Base-by-base conservation (phyloP, 2,797 vertebrate species). In the Xiphorhynchus erythropygius region DNA sequence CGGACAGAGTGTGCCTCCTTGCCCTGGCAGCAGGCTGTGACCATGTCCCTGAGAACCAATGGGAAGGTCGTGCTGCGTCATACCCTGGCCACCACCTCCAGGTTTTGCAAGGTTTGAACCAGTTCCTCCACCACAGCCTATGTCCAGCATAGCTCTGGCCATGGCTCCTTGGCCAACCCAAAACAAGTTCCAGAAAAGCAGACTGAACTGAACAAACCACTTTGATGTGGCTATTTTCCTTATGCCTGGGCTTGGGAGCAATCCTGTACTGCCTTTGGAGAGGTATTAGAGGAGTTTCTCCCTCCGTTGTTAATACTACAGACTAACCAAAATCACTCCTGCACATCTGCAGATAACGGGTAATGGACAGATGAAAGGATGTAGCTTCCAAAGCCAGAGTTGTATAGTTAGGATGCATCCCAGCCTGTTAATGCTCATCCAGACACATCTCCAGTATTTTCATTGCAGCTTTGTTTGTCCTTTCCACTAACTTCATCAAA, bases 111-210 rank as follows among this genome's bases (percentile, higher is more conserved):
- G 13, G 47, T 83, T 83, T 74, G 84, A 92, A 85, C 52, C 35
- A 53, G 71, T 44, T 89, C 10, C 18, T 12, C 25, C 1, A 1
- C 19, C 39, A 59, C 30, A 62, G 47, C 49, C 79, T n/a, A 49
- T 0, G 0, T 7, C 53, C 37, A 24, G 63, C 5, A 7, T 14
- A 3, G 21, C 35, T 55, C 10, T 1, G 12, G 39, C 67, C 68
- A 19, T 0, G 4, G 33, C 67, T 73, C 37, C 50, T 82, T 49
- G 47, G 50, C 33, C 63, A 81, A 35, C 41, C 32, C 52, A 21
- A 55, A 60, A 56, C 23, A 39, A 47, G 17, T 52, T 91, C 35
- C 60, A 64, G 44, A 64, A 86, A 59, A 81, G 13, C 49, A 82
- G 57, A 18, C 39, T 9, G 67, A 75, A 62, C 56, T 39, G 52